phyloP scores from a whole-genome alignment of 2,797 vertebrate genomes.

The Ptychobarbus kaznakovi region DNA sequence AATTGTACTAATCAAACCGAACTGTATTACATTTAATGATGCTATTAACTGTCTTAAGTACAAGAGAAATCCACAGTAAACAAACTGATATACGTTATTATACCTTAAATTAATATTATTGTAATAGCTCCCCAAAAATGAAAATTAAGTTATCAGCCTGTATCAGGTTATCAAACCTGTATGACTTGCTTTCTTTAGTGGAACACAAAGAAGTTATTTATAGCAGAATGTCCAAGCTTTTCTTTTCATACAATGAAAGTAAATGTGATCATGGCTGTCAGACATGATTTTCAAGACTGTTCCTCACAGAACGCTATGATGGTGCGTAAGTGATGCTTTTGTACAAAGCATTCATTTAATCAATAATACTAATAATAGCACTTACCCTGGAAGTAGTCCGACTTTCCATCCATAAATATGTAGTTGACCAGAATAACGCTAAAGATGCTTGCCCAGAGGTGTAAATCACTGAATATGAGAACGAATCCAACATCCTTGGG shows the following conservation, averaged over 20 bases:
- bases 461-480: slow-evolving; percentile 84
- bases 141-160: neutral
- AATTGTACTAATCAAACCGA: neutral
- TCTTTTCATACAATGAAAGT: neutral
- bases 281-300: neutral
- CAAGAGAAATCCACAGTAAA: neutral
- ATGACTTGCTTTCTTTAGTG: neutral
- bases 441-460: slow-evolving; percentile 89
- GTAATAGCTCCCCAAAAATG: neutral
- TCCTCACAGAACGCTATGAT: neutral
- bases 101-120: neutral
- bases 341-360: neutral
- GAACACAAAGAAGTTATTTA: neutral
- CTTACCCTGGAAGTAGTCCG: slow-evolving; percentile 90
- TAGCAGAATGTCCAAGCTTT: neutral
- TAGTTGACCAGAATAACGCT: slow-evolving; percentile 87
- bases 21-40: neutral
- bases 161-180: neutral
- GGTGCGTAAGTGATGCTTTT: neutral
- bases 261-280: neutral
- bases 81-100: neutral
- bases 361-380: neutral
- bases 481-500: slow-evolving; percentile 83
- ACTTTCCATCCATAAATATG: slow-evolving; percentile 92
- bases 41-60: neutral